Base-by-base conservation (phyloP, 92 coral and sea anemone species). In the Plumapathes pennacea region DNA sequence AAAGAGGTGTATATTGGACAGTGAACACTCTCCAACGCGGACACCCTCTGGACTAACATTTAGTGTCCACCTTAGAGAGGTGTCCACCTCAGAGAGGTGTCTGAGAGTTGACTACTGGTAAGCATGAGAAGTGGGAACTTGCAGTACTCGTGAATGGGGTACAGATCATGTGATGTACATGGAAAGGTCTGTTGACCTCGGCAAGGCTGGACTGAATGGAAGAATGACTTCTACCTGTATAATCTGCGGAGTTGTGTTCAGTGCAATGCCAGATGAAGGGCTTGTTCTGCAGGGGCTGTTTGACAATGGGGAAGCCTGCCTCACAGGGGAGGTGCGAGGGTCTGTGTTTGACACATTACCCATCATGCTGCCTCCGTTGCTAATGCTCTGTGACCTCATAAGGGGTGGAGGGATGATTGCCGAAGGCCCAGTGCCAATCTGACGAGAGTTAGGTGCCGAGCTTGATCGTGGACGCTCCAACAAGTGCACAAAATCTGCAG, bases 391-490 rank as follows among this genome's bases (percentile, higher is more conserved):
- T 38, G 83, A 71, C 47, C 95, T 68, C 17, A 78, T 61, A 7
- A 86, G 49, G 13, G 92, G 86, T n/a, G 95, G 95, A 8, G 89
- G 78, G 39, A 86, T 86, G 14, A 83, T 86, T 4, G 86, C 77
- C n/a, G 89, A 78, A 1, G 89, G 88, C 13, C 83, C 89, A 41
- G 80, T 59, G 43, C 71, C 82, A 76, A 76, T 76, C 43, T 84
- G 95, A 34, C 89, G 78, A 13, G 77, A 37, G 13, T 77, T 71
- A 19, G 95, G 95, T 15, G 79, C 89, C 29, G 95, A 86, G 40
- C 95, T 86, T 43, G 95, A 86, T 9, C 95, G 72, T 0, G 95
- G 95, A 22, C 95, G 62, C 40, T 86, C 95, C 25, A 86, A 68
- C 31, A 84, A 71, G 51, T 86, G 95, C 17, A 80, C 52, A 59